Evolutionary conservation across 2,113 vertebrate genomes (phyloP).

Genomic region (Heterochromis multidens): DNA sequence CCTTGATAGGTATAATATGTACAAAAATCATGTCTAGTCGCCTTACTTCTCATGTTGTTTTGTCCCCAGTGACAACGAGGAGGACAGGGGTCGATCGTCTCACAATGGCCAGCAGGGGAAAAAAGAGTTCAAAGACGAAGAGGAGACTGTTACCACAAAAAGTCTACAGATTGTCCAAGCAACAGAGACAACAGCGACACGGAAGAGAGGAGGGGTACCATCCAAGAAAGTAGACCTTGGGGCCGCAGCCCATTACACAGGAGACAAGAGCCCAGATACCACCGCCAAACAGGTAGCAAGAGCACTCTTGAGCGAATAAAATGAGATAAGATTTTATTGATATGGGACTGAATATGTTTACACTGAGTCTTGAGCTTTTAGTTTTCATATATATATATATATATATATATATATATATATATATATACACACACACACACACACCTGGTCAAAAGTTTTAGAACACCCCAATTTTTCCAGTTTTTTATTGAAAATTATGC

Average conservation of each 20-base stretch:
- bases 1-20: not conserved
- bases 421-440: too few relatives aligned
- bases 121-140: constrained; percentile 95
- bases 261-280: constrained; percentile 80
- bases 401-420: too few relatives aligned
- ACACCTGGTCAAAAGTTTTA: too few relatives aligned
- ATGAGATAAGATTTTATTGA: not conserved
- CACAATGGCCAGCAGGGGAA: constrained; percentile 79
- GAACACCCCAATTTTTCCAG: too few relatives aligned
- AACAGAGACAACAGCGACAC: constrained; percentile 91
- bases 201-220: constrained; percentile 86
- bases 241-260: constrained; percentile 93
- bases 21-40: not conserved
- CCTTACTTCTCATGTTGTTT: not conserved
- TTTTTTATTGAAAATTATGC: too few relatives aligned
- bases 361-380: not conserved
- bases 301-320: not conserved
- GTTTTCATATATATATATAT: too few relatives aligned
- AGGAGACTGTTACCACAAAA: constrained; percentile 93
- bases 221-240: constrained; percentile 95
- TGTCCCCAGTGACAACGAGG: constrained; percentile 87
- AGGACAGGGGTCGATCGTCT: constrained; percentile 77
- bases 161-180: constrained; percentile 91
- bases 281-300: constrained; percentile 78
- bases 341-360: not conserved